Evolutionary conservation across 1,140 invertebrate genomes (phyloP), one percentile per base, ranked within the genome.

Genomic region (Zaprionus ornatus): DNA sequence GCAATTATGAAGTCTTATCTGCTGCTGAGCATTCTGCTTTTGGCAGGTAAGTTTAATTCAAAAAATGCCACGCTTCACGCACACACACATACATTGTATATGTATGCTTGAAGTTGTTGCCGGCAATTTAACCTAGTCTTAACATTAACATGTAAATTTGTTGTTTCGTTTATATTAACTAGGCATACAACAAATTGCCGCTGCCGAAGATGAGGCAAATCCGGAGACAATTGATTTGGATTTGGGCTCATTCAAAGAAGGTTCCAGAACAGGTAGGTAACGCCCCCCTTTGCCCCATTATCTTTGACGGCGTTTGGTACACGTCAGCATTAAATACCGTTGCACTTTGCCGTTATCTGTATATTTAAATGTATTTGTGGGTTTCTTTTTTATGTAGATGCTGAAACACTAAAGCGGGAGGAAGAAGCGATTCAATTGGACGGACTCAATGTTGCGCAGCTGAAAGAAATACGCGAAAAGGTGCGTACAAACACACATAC

Each of bases 401-500:
- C 96, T 90, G 96, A 97, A 92, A 95, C 96, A 2, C 94, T 97
- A 10, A 91, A 95, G 85, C 95, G 98, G 61, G 98, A 99, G 93
- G 98, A 99, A 93, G 98, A 99, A 94, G 97, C 98, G 0, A 99
- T 99, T 74, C 98, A 99, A 91, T 93, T 99, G 15, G 99, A 99
- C 94, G 98, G 97, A 4, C 93, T 99, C 61, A 99, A 97, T 94
- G 97, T 98, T 0, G 97, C 98, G 35, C 98, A 99, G 93, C 94
- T 99, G 82, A 98, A 98, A 81, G 97, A 99, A 93, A 91, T 99
- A 9, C 93, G 97, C 55, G 98, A 98, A 21, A 97, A 97, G 92
- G 92, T 92, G 21, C 4, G 72, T 77, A 52, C 15, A 54, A 64
- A 23, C 32, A 71, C 19, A 15, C 66, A 54, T 35, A 48, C 21